Evolutionary conservation across 2,797 vertebrate species (phyloP).

Genomic region (Paedocypris micromegethes): DNA sequence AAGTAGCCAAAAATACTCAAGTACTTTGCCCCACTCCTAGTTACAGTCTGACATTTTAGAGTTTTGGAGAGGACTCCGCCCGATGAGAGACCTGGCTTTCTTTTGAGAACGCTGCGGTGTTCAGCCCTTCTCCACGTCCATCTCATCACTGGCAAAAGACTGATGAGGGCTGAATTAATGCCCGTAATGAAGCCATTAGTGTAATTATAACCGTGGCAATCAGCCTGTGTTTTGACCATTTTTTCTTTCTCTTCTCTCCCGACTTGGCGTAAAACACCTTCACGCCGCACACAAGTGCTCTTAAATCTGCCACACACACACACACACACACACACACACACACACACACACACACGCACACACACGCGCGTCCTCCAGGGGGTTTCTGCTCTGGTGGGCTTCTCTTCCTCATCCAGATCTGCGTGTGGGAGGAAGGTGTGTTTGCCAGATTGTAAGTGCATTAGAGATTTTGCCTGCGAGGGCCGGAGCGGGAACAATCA

Average conservation of each 20-base stretch:
- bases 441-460: constrained; percentile 24
- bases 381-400: constrained; percentile 23
- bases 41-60: constrained; percentile 8
- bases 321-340: constrained; percentile 1
- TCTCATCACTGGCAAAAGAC: constrained; percentile 54
- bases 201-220: constrained; percentile 53
- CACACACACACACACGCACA: not conserved
- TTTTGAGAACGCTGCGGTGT: constrained; percentile 43
- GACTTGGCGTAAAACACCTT: constrained; percentile 45
- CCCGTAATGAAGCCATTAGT: constrained; percentile 54
- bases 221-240: constrained; percentile 49
- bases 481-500: not conserved
- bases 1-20: too few relatives aligned
- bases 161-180: constrained; percentile 54
- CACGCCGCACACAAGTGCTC: constrained; percentile 31
- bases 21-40: too few relatives aligned
- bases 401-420: constrained; percentile 22
- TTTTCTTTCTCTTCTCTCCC: constrained; percentile 23
- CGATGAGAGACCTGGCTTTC: constrained; percentile 42
- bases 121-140: constrained; percentile 41
- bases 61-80: constrained; percentile 30
- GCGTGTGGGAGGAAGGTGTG: constrained; percentile 17
- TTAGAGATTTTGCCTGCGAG: constrained; percentile 26
- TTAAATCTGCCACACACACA: constrained; percentile 31
- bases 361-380: constrained; percentile 22